Conservation (phyloP, 2,797 vertebrate species). For the Trematomus bernacchii region DNA sequence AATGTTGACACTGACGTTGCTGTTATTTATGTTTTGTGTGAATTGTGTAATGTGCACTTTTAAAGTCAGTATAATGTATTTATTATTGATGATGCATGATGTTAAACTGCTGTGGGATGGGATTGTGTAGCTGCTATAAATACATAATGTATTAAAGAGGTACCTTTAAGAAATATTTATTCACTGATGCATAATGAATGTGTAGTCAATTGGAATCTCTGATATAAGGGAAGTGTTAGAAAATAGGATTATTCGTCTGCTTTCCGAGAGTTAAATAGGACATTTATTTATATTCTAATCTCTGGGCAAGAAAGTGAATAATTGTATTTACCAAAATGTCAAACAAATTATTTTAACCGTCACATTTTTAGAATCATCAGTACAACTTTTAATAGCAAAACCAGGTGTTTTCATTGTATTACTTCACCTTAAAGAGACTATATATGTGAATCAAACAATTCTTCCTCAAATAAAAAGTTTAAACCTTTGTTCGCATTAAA, state of each 20-base stretch:
- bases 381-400: background rate
- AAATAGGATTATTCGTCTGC: background rate
- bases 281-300: background rate
- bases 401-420: slow-evolving; percentile 3
- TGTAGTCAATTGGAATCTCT: slow-evolving; percentile 26
- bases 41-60: slow-evolving; percentile 65
- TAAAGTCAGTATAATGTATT: slow-evolving; percentile 41
- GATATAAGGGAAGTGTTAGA: slow-evolving; percentile 7
- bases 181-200: slow-evolving; percentile 7
- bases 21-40: slow-evolving; percentile 53
- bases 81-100: slow-evolving; percentile 68
- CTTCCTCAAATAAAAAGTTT: slow-evolving; percentile 27
- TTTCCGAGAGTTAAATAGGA: background rate
- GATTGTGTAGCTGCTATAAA: slow-evolving; percentile 36
- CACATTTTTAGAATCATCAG: background rate
- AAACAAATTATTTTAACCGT: background rate
- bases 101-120: slow-evolving; percentile 40
- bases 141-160: slow-evolving; percentile 25
- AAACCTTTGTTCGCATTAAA: background rate
- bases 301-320: background rate
- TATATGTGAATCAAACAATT: background rate
- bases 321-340: slow-evolving; percentile 1
- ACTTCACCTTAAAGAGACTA: slow-evolving; percentile 2
- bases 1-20: slow-evolving; percentile 26
- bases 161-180: slow-evolving; percentile 10